Percentiles rank a stretch among this genome's conserved stretches.
Conservation (phyloP, 1,140 invertebrate species). For the Cheumatopsyche charites region DNA sequence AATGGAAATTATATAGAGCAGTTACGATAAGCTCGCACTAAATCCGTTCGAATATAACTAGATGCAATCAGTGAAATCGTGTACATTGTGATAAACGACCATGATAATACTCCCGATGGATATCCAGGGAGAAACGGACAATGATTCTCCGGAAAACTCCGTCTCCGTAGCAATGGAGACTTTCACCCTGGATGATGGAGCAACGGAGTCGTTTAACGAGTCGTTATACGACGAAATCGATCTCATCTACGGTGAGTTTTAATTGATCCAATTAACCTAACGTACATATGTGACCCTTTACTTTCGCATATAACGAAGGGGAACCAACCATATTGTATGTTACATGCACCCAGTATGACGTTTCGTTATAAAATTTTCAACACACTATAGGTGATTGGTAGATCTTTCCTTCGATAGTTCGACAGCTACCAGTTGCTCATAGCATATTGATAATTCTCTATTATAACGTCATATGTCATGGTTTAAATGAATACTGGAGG, state of each 20-base stretch:
- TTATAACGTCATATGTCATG: too few relatives aligned
- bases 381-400: too few relatives aligned
- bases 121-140: slow-evolving; percentile 12
- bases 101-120: slow-evolving; percentile 30
- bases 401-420: too few relatives aligned
- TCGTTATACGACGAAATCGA: slow-evolving; percentile 12
- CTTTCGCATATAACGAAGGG: too few relatives aligned
- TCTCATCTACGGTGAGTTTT: slow-evolving; percentile 16
- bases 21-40: background rate
- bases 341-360: too few relatives aligned
- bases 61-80: background rate
- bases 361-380: too few relatives aligned
- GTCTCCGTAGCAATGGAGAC: slow-evolving; percentile 14
- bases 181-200: slow-evolving; percentile 1
- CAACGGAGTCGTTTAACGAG: background rate
- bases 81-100: background rate
- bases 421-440: too few relatives aligned
- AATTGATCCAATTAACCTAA: too few relatives aligned
- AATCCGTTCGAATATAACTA: background rate
- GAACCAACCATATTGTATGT: too few relatives aligned
- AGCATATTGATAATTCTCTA: too few relatives aligned
- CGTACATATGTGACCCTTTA: too few relatives aligned
- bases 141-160: background rate
- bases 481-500: too few relatives aligned
- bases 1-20: background rate